phyloP scores from a whole-genome alignment of 2,113 vertebrate genomes.

The Clarias magur region DNA sequence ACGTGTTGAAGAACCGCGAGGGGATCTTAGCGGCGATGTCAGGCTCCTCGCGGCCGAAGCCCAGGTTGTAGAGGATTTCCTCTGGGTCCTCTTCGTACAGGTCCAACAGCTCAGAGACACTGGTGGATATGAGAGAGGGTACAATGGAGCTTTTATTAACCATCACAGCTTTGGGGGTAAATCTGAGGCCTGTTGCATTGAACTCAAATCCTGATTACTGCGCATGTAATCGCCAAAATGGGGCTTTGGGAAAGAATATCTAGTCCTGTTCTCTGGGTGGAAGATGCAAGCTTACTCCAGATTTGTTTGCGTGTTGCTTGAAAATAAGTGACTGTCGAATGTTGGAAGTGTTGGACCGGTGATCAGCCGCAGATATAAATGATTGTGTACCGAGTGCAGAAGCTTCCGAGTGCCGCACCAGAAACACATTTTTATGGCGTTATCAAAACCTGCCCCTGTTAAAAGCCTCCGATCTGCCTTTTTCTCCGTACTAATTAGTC shows the following conservation, averaged over 20 bases:
- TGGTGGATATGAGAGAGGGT: slow-evolving; percentile 58
- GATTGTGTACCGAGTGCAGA: too few relatives aligned
- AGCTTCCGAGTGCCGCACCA: too few relatives aligned
- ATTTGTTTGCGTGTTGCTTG: not conserved
- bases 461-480: too few relatives aligned
- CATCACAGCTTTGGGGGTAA: not conserved
- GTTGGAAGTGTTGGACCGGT: not conserved
- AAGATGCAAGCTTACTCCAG: not conserved
- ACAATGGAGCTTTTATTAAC: not conserved
- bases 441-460: too few relatives aligned
- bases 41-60: slow-evolving; percentile 95
- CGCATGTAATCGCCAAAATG: too few relatives aligned
- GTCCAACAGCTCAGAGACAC: slow-evolving; percentile 95
- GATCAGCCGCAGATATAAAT: too few relatives aligned
- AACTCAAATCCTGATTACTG: not conserved
- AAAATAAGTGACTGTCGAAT: not conserved
- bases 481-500: too few relatives aligned
- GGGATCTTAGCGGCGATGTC: slow-evolving; percentile 92
- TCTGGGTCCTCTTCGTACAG: slow-evolving; percentile 97
- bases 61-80: slow-evolving; percentile 94
- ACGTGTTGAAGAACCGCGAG: slow-evolving; percentile 87
- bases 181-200: not conserved
- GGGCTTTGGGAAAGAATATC: not conserved
- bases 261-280: not conserved
- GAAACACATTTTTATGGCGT: too few relatives aligned